Conservation (phyloP, 2,113 vertebrate species). For the Lophura nycthemera region DNA sequence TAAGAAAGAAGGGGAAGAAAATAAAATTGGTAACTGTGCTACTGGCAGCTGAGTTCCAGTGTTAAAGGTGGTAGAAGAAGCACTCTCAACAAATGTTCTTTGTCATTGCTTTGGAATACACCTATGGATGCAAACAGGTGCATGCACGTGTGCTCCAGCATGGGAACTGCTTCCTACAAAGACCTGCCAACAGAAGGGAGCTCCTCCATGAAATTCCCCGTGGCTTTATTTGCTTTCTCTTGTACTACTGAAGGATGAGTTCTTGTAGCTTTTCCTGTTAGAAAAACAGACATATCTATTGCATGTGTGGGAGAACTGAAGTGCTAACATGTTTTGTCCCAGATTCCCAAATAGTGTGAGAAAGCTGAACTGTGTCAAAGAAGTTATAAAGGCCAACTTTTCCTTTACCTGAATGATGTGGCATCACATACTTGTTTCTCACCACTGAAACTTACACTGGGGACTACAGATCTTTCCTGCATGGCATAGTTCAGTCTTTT, state of each 20-base stretch:
- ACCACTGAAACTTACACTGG: neutral
- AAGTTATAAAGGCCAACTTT: neutral
- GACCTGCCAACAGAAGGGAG: neutral
- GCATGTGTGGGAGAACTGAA: neutral
- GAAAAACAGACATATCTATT: neutral
- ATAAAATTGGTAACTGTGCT: neutral
- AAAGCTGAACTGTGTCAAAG: conserved; percentile 1
- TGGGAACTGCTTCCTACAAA: neutral
- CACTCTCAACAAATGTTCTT: neutral
- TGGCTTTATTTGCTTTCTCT: neutral
- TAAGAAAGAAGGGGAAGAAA: neutral
- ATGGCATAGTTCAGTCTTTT: neutral
- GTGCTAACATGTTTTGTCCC: neutral
- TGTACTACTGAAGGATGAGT: neutral
- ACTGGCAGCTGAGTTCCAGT: neutral
- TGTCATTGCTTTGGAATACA: neutral
- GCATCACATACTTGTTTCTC: conserved; percentile 9
- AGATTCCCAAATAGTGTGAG: neutral
- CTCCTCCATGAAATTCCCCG: neutral
- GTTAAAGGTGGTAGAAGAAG: neutral
- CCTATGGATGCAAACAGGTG: neutral
- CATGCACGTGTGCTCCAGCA: neutral
- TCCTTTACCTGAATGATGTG: conserved; percentile 8
- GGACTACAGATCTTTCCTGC: neutral
- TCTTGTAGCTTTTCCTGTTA: neutral